A percentile compares a stretch with the other conserved stretches of the same genome.
Evolutionary conservation across 2,888 invertebrate genomes (phyloP).

Genomic region (Pantelozetes paolii): DNA sequence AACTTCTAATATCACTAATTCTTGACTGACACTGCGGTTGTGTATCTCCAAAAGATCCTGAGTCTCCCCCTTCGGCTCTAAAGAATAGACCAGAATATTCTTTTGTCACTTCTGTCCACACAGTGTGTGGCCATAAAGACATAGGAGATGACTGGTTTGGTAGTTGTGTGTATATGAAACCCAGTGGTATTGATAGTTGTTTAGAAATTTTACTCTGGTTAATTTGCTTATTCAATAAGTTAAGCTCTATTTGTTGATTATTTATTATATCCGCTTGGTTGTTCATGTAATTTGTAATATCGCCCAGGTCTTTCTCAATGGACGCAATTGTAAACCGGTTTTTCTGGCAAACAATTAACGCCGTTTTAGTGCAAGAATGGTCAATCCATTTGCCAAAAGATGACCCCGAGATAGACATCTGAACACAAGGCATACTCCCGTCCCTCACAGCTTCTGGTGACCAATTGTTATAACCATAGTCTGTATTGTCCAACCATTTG

Average conservation of each 20-base stretch:
- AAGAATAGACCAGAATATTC: background rate
- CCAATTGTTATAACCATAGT: background rate
- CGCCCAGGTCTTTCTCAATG: no score
- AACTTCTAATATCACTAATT: background rate
- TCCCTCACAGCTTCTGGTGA: background rate
- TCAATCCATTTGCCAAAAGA: background rate
- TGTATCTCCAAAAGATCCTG: background rate
- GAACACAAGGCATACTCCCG: background rate
- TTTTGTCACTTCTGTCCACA: background rate
- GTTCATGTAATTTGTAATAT: background rate
- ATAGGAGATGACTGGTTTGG: background rate
- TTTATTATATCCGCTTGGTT: no score
- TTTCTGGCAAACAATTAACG: background rate
- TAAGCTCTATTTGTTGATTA: no score
- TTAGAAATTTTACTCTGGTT: background rate
- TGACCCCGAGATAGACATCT: background rate
- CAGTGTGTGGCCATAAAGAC: background rate
- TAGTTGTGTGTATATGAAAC: constrained; percentile 4
- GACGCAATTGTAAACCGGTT: no score
- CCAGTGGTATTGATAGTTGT: background rate
- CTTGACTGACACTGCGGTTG: background rate
- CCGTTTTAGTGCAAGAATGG: background rate
- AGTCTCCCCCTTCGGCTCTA: background rate
- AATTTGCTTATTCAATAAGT: no score
- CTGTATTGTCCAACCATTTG: background rate